A percentile compares a stretch with the other conserved stretches of the same genome.
Evolutionary conservation across 2,113 vertebrate species (phyloP).

Genomic region (Sinocyclocheilus anshuiensis): DNA sequence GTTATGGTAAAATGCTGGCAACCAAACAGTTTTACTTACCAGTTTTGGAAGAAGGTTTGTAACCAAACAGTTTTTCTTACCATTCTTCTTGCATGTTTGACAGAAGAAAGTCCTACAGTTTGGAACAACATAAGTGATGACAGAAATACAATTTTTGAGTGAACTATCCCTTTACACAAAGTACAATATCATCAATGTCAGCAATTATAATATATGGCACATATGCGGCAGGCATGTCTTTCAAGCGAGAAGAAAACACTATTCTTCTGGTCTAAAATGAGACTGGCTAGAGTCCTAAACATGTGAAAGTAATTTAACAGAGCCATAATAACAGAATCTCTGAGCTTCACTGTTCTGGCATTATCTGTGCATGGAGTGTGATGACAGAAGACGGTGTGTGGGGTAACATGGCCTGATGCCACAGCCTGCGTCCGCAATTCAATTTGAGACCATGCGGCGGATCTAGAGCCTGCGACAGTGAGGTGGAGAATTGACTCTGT

Average conservation of each 20-base stretch:
- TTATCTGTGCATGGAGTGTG: slow-evolving; percentile 22
- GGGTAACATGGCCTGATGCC: slow-evolving; percentile 45
- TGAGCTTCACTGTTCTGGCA: slow-evolving; percentile 27
- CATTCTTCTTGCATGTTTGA: neutral
- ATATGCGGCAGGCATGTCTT: neutral
- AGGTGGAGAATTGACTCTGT: slow-evolving; percentile 45
- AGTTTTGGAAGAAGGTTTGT: neutral
- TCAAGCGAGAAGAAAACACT: neutral
- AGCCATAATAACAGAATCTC: slow-evolving; percentile 36
- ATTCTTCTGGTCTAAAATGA: slow-evolving; percentile 31
- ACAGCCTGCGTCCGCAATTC: slow-evolving; percentile 40
- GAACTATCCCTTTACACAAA: neutral
- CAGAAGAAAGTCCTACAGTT: neutral
- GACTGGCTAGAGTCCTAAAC: slow-evolving; percentile 40
- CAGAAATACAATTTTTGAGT: neutral
- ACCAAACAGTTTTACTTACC: neutral
- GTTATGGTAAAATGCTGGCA: neutral
- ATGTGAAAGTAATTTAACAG: slow-evolving; percentile 49
- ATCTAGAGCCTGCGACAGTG: slow-evolving; percentile 41
- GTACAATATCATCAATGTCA: neutral
- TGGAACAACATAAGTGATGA: neutral
- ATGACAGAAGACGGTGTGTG: slow-evolving; percentile 1
- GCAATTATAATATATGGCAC: too few species aligned
- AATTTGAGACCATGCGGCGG: slow-evolving; percentile 42
- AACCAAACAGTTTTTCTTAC: neutral